Evolutionary conservation across 2,113 vertebrate species (phyloP), one percentile per base, ranked within the genome.

Genomic region (Andinoacara biseriatus): DNA sequence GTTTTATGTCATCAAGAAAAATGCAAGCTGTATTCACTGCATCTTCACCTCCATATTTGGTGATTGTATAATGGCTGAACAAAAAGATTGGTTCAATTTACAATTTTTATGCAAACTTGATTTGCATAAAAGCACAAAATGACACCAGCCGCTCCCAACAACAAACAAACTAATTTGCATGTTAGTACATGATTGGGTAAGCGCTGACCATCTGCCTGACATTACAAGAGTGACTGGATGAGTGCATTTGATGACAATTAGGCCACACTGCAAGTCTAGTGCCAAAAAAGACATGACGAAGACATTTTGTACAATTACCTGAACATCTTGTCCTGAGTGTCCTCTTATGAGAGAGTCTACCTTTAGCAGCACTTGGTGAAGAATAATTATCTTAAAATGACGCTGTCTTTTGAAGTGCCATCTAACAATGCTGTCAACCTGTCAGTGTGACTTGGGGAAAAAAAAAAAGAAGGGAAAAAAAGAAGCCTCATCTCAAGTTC

Each of bases 71-170:
- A 61, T 57, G 43, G 61, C n/a, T 58, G 49, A 72, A 46, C 35
- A 14, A 31, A 72, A 63, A 60, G 38, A 59, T 59, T 57, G 14
- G 26, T 59, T 82, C 11, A 56, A 24, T 67, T 74, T 60, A 8
- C 57, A 40, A 77, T 57, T 54, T 78, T 76, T 43, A 77, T 31
- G 38, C 31, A 67, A 80, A 81, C 78, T 31, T 43, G 2, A 86
- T 92, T 90, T 86, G 65, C 84, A 90, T 90, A 72, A 91, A 86
- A 82, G 58, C 72, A 20, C 35, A 63, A 49, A 78, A 82, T 86
- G 76, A 78, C 52, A 86, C 38, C 49, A 74, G 22, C 67, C 3
- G 22, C 33, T 40, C 22, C 38, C 40, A 59, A 40, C 24, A 40
- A 22, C 15, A 35, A 74, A 72, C 72, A 83, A 75, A 74, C 29